A percentile compares a stretch with the other conserved stretches of the same genome.
These are phyloP conservation scores for Dolichallabes microphthalmus DNA, from an alignment of 2,113 vertebrate genomes.

Conservation along the genomic window DNA sequence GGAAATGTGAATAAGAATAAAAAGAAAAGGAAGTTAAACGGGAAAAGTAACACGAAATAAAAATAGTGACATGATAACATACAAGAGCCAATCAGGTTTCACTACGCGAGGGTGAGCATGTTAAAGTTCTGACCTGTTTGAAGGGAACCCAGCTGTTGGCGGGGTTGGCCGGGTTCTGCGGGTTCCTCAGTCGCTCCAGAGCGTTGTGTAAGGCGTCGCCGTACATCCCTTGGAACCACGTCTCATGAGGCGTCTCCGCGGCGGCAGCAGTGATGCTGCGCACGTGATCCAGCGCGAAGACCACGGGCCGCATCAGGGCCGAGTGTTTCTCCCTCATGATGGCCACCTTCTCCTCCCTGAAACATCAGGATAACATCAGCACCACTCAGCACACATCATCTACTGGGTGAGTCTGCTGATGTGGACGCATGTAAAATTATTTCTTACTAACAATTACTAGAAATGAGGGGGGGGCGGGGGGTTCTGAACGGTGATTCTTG, in stretches of 20 bases:
- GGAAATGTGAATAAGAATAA: neutral
- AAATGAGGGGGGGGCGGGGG: too few relatives aligned
- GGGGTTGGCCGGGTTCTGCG: constrained; percentile 91
- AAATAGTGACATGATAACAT: neutral
- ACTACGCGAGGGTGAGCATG: neutral
- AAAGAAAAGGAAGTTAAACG: too few relatives aligned
- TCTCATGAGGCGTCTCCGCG: constrained; percentile 93
- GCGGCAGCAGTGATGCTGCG: constrained; percentile 89
- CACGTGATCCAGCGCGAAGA: constrained; percentile 94
- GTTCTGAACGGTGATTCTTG: too few relatives aligned
- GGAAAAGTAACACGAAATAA: neutral
- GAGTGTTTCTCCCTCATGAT: constrained; percentile 99
- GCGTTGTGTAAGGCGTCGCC: constrained; percentile 87
- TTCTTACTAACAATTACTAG: too few relatives aligned
- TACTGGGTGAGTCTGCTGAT: too few relatives aligned
- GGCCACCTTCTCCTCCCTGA: constrained; percentile 93
- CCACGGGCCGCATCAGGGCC: constrained; percentile 94
- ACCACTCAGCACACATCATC: too few relatives aligned
- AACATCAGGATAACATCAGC: neutral
- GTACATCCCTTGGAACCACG: constrained; percentile 96
- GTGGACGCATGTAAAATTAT: too few relatives aligned
- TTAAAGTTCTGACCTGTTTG: constrained; percentile 81
- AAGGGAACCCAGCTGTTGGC: constrained; percentile 97
- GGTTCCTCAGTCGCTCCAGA: constrained; percentile 87
- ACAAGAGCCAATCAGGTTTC: neutral